Percentiles rank a stretch among this genome's conserved stretches.
These are phyloP conservation scores for Hydrotaea diabolus DNA, from an alignment of 2,888 invertebrate genomes.

Conservation along the genomic window DNA sequence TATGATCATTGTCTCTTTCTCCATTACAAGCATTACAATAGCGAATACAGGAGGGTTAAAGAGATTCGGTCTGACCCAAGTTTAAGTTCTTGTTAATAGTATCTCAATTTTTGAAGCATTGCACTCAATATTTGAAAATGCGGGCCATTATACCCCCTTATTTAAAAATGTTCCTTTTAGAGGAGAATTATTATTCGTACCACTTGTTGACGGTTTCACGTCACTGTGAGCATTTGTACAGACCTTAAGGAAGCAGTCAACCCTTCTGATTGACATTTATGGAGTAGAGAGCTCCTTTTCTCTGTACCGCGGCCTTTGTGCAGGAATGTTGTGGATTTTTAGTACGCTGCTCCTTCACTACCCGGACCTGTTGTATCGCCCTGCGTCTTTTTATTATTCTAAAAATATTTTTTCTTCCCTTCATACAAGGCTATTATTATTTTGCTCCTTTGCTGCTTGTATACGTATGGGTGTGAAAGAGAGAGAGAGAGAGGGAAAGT, in stretches of 20 bases:
- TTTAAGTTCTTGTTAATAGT: too few relatives aligned
- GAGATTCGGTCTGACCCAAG: too few relatives aligned
- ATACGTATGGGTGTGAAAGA: constrained; percentile 13
- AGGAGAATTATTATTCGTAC: not conserved
- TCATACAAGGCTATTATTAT: constrained; percentile 3
- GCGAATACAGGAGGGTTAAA: too few relatives aligned
- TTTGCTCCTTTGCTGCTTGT: constrained; percentile 23
- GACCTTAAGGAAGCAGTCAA: constrained; percentile 39
- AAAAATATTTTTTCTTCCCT: not conserved
- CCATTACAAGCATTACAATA: too few relatives aligned
- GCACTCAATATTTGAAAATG: too few relatives aligned
- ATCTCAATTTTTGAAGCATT: too few relatives aligned
- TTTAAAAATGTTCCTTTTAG: too few relatives aligned
- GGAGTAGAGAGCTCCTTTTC: constrained; percentile 30
- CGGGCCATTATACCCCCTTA: too few relatives aligned
- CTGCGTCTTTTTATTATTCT: constrained; percentile 29
- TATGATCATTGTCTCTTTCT: too few relatives aligned
- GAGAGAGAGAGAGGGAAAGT: not conserved
- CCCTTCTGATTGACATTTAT: constrained; percentile 56
- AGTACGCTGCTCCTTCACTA: not conserved
- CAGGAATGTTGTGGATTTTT: not conserved
- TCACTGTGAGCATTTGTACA: not conserved
- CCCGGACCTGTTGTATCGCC: constrained; percentile 61
- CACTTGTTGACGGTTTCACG: too few relatives aligned
- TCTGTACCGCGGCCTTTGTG: not conserved